A percentile compares a stretch with the other conserved stretches of the same genome.
Conservation (phyloP, 2,797 vertebrate species). For the Ctenopoma multispine region DNA sequence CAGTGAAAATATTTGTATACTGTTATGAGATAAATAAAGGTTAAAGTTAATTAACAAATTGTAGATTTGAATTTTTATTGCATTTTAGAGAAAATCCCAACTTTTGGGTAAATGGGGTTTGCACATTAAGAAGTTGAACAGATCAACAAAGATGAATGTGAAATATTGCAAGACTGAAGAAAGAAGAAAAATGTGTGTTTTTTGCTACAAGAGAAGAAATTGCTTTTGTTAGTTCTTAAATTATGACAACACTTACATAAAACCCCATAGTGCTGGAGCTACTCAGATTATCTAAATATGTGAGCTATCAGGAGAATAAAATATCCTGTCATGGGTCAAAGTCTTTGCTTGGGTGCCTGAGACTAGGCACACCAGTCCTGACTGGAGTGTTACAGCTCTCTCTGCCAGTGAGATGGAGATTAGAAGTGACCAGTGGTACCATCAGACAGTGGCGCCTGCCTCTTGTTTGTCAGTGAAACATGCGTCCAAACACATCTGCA, state of each 20-base stretch:
- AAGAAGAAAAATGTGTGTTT: background rate
- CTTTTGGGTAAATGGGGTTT: too few relatives aligned
- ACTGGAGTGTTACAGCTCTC: conserved; percentile 63
- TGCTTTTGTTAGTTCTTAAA: background rate
- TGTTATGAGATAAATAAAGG: too few relatives aligned
- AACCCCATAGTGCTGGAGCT: conserved; percentile 11
- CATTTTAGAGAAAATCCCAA: too few relatives aligned
- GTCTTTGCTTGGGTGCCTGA: conserved; percentile 55
- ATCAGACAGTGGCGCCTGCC: conserved; percentile 82
- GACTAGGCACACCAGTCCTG: conserved; percentile 59
- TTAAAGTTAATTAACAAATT: too few relatives aligned
- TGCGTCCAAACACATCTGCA: conserved; percentile 86
- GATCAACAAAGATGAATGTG: background rate
- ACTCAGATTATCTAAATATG: conserved; percentile 41
- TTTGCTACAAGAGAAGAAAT: background rate
- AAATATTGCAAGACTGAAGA: background rate
- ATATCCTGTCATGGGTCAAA: conserved; percentile 60
- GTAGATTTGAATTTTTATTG: too few relatives aligned
- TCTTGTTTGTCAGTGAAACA: conserved; percentile 82
- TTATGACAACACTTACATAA: conserved; percentile 12
- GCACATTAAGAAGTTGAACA: background rate
- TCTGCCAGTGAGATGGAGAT: conserved; percentile 78
- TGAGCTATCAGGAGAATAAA: conserved; percentile 54
- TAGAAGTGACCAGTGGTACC: conserved; percentile 84
- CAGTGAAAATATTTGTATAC: too few relatives aligned